Base-by-base conservation (phyloP, 2,797 vertebrate genomes). In the Sphenodon punctatus region DNA sequence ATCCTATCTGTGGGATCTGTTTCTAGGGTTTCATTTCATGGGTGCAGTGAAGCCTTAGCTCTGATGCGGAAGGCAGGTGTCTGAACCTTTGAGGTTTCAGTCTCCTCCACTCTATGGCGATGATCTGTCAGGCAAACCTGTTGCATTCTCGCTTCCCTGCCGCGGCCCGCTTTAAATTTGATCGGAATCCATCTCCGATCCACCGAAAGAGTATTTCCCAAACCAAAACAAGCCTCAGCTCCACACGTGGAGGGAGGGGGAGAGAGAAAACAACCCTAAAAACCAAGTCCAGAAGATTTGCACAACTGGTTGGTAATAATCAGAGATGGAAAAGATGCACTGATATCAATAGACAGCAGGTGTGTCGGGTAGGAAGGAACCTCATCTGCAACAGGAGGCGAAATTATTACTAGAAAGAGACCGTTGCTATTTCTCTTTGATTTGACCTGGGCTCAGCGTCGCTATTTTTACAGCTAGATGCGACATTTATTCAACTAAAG, bases 21-120 rank as follows among this genome's bases (percentile, higher is more conserved):
- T 45, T 43, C 45, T 46, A 8, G 49, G 14, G 15, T 30, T 53
- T 53, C 30, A 30, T 34, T 34, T 32, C 5, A 67, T 7, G 49
- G 38, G 69, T 3, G 13, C n/a, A 2, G n/a, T 5, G 8, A 15
- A 4, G 4, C 1, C 8, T 10, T 23, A 0, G 49, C n/a, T 53
- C 15, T 30, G 45, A 5, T 16, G 30, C 25, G 14, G n/a, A 3
- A 8, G 4, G 12, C 25, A 11, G 32, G 38, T 0, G 4, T n/a
- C 15, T 0, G 22, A 34, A 14, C 2, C 17, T 51, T 10, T 36
- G n/a, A n/a, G 30, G 6, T 20, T 14, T 22, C 7, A 15, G 5
- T 43, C 5, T 27, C 13, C 5, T 4, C 15, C 1, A 10, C 20
- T n/a, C n/a, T n/a, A n/a, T 9, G 2, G 8, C 20, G n/a, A 38